Base-by-base conservation (phyloP, 2,888 invertebrate genomes). In the Harpalus rubripes region DNA sequence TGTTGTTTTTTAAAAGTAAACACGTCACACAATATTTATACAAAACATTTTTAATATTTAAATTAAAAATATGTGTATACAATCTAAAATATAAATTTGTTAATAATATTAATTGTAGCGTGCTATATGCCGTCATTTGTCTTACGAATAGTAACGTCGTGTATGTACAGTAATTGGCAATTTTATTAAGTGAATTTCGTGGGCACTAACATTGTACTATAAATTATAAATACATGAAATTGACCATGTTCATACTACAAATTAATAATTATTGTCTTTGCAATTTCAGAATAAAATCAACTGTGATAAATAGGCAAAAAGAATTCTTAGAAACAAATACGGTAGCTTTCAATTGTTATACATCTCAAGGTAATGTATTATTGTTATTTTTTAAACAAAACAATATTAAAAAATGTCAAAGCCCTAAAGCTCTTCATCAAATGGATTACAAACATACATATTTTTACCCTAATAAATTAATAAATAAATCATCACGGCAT, bases 251-350 rank as follows among this genome's bases (percentile, higher is more conserved):
- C 12, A 52, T 52, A 52, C 44, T 52, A 12, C 12, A 52, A 5
- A 10, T 52, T 52, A 52, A 52, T 7, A 52, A 52, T 12, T 52
- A 52, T 12, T 52, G 12, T 32, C 32, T 74, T 74, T 74, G 10
- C 44, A 52, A 12, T 74, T 74, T 74, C 72, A 74, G 72, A 74
- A 74, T 44, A 74, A 74, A 74, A 74, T 74, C 72, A 44, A 41
- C 72, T 74, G 72, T 74, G 72, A 74, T 74, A 74, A 74, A 74
- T 74, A 74, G 72, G 44, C 72, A 44, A 74, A 44, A 74, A 74
- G 16, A 44, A 52, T 74, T 41, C 41, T 72, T 74, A 74, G 72
- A 16, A 5, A 52, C 44, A 52, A 52, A 52, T 12, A 52, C 44
- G 12, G 12, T 52, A 52, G 6, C 44, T 52, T 12, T 52, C 44